Base-by-base conservation (phyloP, 2,797 vertebrate species). In the Phoxinus dragarum region DNA sequence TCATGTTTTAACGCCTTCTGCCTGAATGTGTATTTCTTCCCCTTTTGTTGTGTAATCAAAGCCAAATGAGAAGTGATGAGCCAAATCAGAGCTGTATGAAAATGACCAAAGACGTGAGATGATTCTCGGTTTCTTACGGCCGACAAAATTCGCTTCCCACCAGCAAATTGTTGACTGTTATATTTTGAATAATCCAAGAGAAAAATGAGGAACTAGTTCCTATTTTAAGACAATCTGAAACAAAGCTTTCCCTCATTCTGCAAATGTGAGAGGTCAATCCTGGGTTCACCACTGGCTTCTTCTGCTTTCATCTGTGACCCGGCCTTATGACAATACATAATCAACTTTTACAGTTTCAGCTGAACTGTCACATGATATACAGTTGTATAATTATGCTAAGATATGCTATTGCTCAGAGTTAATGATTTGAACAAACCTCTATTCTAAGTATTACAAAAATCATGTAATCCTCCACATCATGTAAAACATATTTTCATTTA, bases 191-290 rank as follows among this genome's bases (percentile, higher is more conserved):
- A 71, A 78, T 77, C 71, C 34, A 42, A 10, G 38, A 69, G 47
- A 61, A 67, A 79, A 86, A 87, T 67, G 59, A 88, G 86, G 88
- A 89, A 89, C 47, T 78, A 59, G 72, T 23, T 71, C 36, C 23
- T 42, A 47, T 66, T 64, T 59, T 86, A 69, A 86, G 86, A 78
- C 84, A 86, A 84, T 80, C 80, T 80, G 88, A 89, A 85, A 89
- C 84, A 86, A 76, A 71, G 81, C 27, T 72, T 77, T 85, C 80
- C 56, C 61, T 78, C 59, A 40, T 59, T 67, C 74, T 59, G 74
- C 34, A 34, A 47, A 80, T 83, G 84, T 74, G 64, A 86, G 81
- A 86, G 85, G 80, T 86, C 85, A 86, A 49, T 19, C 40, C 14
- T 12, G 67, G 40, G 76, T 80, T 80, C 54, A 85, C 16, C 19